Conservation (phyloP, 92 coral and sea anemone species). For the Epizoanthus illoricatus region DNA sequence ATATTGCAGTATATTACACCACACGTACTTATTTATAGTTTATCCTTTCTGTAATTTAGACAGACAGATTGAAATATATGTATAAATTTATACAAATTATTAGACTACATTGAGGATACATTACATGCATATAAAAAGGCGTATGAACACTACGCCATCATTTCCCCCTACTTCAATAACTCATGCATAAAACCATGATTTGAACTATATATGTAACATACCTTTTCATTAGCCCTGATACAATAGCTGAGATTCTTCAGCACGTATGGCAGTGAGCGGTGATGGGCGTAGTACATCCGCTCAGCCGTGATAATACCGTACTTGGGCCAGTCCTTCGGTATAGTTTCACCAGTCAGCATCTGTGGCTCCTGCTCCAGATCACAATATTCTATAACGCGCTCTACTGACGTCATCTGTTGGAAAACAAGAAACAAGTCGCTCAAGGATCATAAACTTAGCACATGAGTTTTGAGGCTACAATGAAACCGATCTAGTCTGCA, state of each 20-base stretch:
- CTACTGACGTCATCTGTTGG: slow-evolving; percentile 94
- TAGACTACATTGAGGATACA: no score
- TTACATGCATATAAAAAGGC: no score
- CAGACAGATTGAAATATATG: no score
- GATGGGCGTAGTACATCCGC: slow-evolving; percentile 79
- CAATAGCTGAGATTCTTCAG: slow-evolving; percentile 72
- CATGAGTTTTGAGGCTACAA: no score
- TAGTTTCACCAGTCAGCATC: slow-evolving; percentile 53
- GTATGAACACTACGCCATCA: no score
- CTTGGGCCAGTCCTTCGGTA: slow-evolving; percentile 82
- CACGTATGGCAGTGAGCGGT: slow-evolving; percentile 73
- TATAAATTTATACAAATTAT: no score
- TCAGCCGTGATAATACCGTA: slow-evolving; percentile 83
- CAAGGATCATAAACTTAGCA: background rate
- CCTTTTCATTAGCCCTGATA: slow-evolving; percentile 89
- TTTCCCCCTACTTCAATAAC: no score
- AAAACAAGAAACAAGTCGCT: background rate
- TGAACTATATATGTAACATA: background rate
- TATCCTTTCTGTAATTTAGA: no score
- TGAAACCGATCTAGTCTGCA: no score
- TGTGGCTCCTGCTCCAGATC: slow-evolving; percentile 77
- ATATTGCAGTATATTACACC: no score
- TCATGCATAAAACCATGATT: no score
- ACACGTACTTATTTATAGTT: no score
- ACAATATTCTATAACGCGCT: slow-evolving; percentile 89